Evolutionary conservation across 2,797 vertebrate genomes (phyloP).

Genomic region (Decapterus maruadsi): DNA sequence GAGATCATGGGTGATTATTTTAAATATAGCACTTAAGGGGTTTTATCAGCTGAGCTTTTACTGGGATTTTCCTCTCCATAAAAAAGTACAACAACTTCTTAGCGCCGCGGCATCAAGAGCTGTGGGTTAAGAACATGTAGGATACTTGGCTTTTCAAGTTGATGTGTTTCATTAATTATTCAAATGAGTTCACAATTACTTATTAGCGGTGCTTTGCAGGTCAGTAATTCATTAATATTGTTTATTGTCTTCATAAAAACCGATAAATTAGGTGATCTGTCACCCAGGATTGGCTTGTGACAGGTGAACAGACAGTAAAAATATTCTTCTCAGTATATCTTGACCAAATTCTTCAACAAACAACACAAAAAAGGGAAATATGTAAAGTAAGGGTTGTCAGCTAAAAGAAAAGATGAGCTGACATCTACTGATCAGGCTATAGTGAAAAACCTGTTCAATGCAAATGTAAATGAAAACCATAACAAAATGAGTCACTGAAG

Average conservation of each 20-base stretch:
- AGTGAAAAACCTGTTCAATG: not conserved
- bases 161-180: not conserved
- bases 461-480: not conserved
- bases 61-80: slow-evolving; percentile 6
- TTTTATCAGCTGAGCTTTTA: slow-evolving; percentile 19
- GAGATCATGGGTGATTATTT: slow-evolving; percentile 21
- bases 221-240: not conserved
- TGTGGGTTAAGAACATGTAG: not conserved
- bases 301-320: not conserved
- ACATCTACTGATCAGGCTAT: accelerated
- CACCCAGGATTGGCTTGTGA: not conserved
- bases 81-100: slow-evolving; percentile 9
- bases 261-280: not conserved
- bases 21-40: slow-evolving; percentile 18
- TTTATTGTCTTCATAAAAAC: not conserved
- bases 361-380: too few species aligned
- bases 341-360: too few species aligned
- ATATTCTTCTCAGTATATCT: not conserved
- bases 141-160: not conserved
- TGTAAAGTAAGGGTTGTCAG: too few species aligned
- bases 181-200: not conserved
- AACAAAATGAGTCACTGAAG: not conserved
- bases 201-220: not conserved
- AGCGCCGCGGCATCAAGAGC: not conserved
- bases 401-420: too few species aligned